Evolutionary conservation across 2,797 vertebrate genomes (phyloP).

Genomic region (Petrocephalus schoutedeni): DNA sequence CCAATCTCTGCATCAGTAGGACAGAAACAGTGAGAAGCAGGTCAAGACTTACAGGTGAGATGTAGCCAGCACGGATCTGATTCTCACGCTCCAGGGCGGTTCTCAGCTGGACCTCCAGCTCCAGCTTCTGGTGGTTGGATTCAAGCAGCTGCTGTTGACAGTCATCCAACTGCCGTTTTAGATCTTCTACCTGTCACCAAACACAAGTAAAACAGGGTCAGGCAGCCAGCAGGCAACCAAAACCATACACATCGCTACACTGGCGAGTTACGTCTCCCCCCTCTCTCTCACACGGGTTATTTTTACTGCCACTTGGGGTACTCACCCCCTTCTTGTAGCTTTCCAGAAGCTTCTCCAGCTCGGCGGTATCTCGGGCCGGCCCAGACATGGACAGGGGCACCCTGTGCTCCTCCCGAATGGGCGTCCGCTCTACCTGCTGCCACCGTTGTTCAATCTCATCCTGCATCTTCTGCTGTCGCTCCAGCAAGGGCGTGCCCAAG

Average conservation of each 20-base stretch:
- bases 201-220: neutral
- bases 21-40: neutral
- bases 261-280: neutral
- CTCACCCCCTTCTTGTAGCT: constrained; percentile 70
- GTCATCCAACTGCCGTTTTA: constrained; percentile 65
- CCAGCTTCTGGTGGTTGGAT: constrained; percentile 67
- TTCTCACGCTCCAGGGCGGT: constrained; percentile 64
- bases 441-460: constrained; percentile 74
- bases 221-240: neutral
- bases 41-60: constrained; percentile 67
- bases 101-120: constrained; percentile 66
- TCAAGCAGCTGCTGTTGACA: constrained; percentile 69
- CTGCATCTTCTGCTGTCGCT: constrained; percentile 65
- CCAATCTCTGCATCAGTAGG: neutral
- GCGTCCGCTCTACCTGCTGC: constrained; percentile 74
- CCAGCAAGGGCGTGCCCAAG: constrained; percentile 33
- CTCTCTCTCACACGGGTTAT: neutral
- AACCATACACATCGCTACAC: neutral
- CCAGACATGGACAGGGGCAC: constrained; percentile 54
- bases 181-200: constrained; percentile 64
- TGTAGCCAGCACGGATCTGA: constrained; percentile 63
- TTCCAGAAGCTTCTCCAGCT: constrained; percentile 66
- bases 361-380: constrained; percentile 50
- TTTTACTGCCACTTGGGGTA: neutral
- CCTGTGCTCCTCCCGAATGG: constrained; percentile 66